Conservation (phyloP, 2,797 vertebrate genomes). For the Aeoliscus strigatus region DNA sequence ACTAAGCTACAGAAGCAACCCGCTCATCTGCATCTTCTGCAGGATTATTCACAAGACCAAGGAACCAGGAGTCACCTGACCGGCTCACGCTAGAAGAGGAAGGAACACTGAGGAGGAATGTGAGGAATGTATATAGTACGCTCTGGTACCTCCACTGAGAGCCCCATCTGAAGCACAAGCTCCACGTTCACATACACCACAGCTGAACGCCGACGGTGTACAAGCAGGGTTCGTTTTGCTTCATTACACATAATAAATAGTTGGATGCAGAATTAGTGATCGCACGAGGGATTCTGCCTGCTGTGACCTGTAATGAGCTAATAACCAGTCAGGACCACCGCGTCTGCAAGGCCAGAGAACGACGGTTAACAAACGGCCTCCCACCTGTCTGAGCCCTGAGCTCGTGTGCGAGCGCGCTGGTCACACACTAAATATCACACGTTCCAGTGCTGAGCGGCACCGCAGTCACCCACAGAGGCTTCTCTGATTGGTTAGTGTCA, state of each 20-base stretch:
- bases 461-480: too few relatives aligned
- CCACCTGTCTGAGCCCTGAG: slow-evolving; percentile 22
- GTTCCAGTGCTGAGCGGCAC: neutral
- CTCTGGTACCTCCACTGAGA: slow-evolving; percentile 16
- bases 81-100: slow-evolving; percentile 19
- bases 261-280: slow-evolving; percentile 3
- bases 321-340: slow-evolving; percentile 24
- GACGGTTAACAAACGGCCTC: slow-evolving; percentile 33
- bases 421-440: slow-evolving; percentile 10
- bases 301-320: slow-evolving; percentile 46
- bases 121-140: slow-evolving; percentile 36
- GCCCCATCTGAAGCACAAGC: too few relatives aligned
- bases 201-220: neutral
- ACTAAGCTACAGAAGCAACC: neutral
- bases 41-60: slow-evolving; percentile 31
- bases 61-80: slow-evolving; percentile 45
- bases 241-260: slow-evolving; percentile 6
- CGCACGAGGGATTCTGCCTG: slow-evolving; percentile 20
- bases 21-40: slow-evolving; percentile 7
- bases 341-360: slow-evolving; percentile 17
- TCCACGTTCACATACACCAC: too few relatives aligned
- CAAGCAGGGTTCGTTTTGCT: slow-evolving; percentile 2
- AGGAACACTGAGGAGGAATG: slow-evolving; percentile 23
- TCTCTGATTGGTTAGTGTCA: too few relatives aligned
- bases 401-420: neutral